These are phyloP conservation scores for Steinernema scapterisci DNA, from an alignment of 2,888 invertebrate genomes.

Conservation along the genomic window DNA sequence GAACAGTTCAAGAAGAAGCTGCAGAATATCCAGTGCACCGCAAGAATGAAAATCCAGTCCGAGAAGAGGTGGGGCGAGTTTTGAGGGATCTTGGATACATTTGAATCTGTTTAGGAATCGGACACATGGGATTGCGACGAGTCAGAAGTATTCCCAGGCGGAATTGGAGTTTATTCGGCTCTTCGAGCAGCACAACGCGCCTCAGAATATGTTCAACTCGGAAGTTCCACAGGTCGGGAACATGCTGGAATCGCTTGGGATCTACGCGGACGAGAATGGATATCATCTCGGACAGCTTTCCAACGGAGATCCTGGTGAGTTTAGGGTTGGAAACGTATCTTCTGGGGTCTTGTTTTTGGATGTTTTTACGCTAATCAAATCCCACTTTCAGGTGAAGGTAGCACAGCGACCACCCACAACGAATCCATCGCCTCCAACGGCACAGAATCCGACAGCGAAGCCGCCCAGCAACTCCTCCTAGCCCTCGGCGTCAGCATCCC, in stretches of 20 bases:
- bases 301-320: slow-evolving; percentile 11
- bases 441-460: not conserved
- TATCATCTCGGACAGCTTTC: slow-evolving; percentile 6
- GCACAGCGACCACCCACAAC: not conserved
- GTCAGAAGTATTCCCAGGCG: slow-evolving; percentile 14
- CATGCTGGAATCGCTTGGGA: not conserved
- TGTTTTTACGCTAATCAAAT: no score
- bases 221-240: not conserved
- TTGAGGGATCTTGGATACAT: no score
- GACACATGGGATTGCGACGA: not conserved
- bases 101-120: not conserved
- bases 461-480: slow-evolving; percentile 5
- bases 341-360: no score
- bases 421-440: not conserved
- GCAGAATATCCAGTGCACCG: slow-evolving; percentile 38
- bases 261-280: slow-evolving; percentile 19
- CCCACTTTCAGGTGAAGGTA: not conserved
- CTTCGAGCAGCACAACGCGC: slow-evolving; percentile 20
- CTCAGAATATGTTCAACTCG: not conserved
- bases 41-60: slow-evolving; percentile 23
- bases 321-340: no score
- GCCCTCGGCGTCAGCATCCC: slow-evolving; percentile 12
- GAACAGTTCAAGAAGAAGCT: slow-evolving; percentile 53
- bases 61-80: slow-evolving; percentile 24
- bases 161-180: slow-evolving; percentile 24